phyloP scores from a whole-genome alignment of 2,797 vertebrate genomes.

The Sebastes trivittatus region DNA sequence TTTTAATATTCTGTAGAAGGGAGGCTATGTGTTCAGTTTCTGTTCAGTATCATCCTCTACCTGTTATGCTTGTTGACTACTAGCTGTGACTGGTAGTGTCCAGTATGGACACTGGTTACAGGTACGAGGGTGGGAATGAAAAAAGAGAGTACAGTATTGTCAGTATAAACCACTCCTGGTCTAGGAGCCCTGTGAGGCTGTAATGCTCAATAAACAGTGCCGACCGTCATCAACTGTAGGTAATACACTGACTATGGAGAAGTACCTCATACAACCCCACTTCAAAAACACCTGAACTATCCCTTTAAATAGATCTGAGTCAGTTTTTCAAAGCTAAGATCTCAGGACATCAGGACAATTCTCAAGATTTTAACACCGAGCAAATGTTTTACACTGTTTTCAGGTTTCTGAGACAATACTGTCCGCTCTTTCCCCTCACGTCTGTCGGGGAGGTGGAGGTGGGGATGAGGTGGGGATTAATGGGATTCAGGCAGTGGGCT shows the following conservation, averaged over 20 bases:
- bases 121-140: background rate
- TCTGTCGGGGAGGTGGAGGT: background rate
- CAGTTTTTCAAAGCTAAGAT: background rate
- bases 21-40: background rate
- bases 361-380: background rate
- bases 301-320: background rate
- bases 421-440: constrained; percentile 6
- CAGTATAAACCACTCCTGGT: background rate
- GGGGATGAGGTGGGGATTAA: constrained; percentile 1
- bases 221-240: too few relatives aligned
- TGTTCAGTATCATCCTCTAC: background rate
- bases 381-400: background rate
- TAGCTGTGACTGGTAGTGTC: background rate
- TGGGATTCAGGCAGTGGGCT: constrained; percentile 20
- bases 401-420: constrained; percentile 41
- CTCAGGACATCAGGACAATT: background rate
- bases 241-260: too few relatives aligned
- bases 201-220: background rate
- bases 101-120: background rate
- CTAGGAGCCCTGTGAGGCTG: background rate
- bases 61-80: background rate
- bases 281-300: too few relatives aligned
- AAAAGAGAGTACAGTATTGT: constrained; percentile 42
- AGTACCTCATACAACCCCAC: too few relatives aligned
- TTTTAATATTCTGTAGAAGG: background rate